Evolutionary conservation across 2,113 vertebrate species (phyloP).

Genomic region (Alces alces): DNA sequence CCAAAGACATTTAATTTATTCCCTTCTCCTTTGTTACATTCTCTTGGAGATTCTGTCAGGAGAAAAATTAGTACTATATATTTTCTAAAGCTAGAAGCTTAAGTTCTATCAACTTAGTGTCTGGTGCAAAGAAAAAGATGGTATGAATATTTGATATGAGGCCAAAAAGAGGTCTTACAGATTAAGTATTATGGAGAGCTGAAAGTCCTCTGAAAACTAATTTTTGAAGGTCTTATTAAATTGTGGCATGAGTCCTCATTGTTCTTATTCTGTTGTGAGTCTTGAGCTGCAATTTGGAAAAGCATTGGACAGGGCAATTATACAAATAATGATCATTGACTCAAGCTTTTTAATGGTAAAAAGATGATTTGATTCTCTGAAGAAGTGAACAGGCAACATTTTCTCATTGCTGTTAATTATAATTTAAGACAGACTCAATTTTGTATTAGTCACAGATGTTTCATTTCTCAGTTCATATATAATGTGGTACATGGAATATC

Average conservation of each 20-base stretch:
- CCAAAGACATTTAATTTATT: conserved; percentile 48
- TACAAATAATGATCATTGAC: conserved; percentile 65
- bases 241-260: conserved; percentile 30
- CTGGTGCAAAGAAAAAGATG: conserved; percentile 50
- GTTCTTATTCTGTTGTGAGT: conserved; percentile 48
- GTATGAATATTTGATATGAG: conserved; percentile 51
- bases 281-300: conserved; percentile 51
- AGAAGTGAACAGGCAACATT: conserved; percentile 73
- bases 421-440: conserved; percentile 78
- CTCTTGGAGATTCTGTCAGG: conserved; percentile 34
- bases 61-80: conserved; percentile 59
- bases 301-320: conserved; percentile 26
- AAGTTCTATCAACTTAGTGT: conserved; percentile 43
- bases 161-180: conserved; percentile 51
- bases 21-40: conserved; percentile 50
- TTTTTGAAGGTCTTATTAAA: conserved; percentile 54
- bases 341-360: conserved; percentile 72
- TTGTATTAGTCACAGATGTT: conserved; percentile 79
- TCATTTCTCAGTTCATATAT: conserved; percentile 79
- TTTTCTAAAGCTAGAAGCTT: conserved; percentile 53
- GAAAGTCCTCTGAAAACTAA: conserved; percentile 40
- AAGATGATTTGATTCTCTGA: conserved; percentile 71
- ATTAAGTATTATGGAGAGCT: conserved; percentile 49
- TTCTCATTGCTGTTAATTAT: conserved; percentile 77
- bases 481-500: conserved; percentile 76